Percentiles rank a stretch among this genome's conserved stretches.
Evolutionary conservation across 2,797 vertebrate species (phyloP).

Genomic region (Phoeniculus purpureus): DNA sequence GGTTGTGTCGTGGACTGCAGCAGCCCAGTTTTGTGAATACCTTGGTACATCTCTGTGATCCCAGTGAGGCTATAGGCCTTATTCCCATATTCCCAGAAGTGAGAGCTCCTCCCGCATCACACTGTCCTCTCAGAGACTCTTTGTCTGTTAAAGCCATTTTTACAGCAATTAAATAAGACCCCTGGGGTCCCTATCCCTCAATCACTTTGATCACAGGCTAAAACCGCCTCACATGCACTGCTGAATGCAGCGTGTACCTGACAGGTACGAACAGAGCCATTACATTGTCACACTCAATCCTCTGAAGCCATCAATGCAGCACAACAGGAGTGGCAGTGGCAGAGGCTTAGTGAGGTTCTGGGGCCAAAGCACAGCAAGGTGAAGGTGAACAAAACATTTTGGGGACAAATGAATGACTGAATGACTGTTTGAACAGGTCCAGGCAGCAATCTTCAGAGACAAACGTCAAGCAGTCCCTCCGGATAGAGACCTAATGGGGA

Average conservation of each 20-base stretch:
- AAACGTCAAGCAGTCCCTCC: background rate
- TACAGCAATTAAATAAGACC: conserved; percentile 53
- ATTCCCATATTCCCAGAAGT: background rate
- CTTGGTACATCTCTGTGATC: background rate
- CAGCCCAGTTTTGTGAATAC: background rate
- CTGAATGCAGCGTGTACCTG: conserved; percentile 24
- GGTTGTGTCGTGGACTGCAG: background rate
- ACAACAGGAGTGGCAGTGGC: background rate
- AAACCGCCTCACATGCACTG: conserved; percentile 43
- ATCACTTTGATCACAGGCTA: conserved; percentile 57
- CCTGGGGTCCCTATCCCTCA: conserved; percentile 41
- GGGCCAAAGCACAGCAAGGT: background rate
- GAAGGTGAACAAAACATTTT: background rate
- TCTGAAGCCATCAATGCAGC: conserved; percentile 5
- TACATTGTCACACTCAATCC: background rate
- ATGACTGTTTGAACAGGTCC: background rate
- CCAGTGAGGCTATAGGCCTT: background rate
- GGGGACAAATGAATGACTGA: background rate
- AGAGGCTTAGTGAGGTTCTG: background rate
- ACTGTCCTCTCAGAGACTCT: background rate
- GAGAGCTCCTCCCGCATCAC: background rate
- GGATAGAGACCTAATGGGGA: background rate
- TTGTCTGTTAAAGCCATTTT: conserved; percentile 53
- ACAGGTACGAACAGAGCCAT: conserved; percentile 51
- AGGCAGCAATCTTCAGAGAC: background rate